These are phyloP conservation scores for Amphiprion ocellaris DNA, from an alignment of 2,113 vertebrate genomes.

Conservation along the genomic window DNA sequence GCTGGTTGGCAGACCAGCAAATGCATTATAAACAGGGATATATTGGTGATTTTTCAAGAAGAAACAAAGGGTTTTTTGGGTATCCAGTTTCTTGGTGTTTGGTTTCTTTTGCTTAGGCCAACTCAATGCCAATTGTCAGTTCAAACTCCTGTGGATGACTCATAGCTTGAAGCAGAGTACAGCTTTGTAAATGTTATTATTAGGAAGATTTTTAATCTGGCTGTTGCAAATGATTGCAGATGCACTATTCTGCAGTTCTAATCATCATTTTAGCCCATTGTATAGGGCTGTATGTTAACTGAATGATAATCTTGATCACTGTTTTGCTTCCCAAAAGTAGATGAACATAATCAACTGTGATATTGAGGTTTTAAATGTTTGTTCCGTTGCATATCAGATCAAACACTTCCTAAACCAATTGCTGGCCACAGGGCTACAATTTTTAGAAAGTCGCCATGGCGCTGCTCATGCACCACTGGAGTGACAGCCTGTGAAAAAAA, in stretches of 20 bases:
- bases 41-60: not conserved
- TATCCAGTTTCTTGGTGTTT: constrained; percentile 18
- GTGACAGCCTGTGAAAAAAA: too few species aligned
- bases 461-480: too few species aligned
- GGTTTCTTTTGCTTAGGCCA: constrained; percentile 25
- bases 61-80: constrained; percentile 17
- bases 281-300: too few species aligned
- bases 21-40: not conserved
- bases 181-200: constrained; percentile 57
- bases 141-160: constrained; percentile 29
- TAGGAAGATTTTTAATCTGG: constrained; percentile 14
- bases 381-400: too few species aligned
- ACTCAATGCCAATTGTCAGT: constrained; percentile 42
- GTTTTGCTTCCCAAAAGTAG: too few species aligned
- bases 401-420: too few species aligned
- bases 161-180: constrained; percentile 10
- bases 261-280: not conserved
- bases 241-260: constrained; percentile 3
- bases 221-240: constrained; percentile 13
- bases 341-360: too few species aligned
- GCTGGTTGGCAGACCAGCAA: constrained; percentile 7
- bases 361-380: too few species aligned
- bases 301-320: too few species aligned
- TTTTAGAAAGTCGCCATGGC: too few species aligned
- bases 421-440: too few species aligned